A percentile compares a stretch with the other conserved stretches of the same genome.
phyloP scores from a whole-genome alignment of 2,888 invertebrate species.

The Leptopilina syphax region DNA sequence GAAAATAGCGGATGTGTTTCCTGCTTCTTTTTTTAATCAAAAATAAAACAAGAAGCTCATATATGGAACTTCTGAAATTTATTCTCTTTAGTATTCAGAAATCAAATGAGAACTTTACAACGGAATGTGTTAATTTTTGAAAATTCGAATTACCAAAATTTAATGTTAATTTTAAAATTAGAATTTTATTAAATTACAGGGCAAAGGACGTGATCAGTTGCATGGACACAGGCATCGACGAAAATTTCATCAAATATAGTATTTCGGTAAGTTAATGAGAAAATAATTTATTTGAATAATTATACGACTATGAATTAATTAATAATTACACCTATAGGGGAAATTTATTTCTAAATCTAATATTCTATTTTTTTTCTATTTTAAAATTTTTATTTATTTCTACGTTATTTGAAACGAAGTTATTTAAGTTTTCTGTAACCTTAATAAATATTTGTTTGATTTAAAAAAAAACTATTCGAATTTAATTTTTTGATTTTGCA shows the following conservation, averaged over 20 bases:
- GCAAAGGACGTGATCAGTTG: conserved; percentile 36
- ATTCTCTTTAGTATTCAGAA: background rate
- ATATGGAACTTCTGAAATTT: background rate
- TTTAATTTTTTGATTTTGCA: too few relatives aligned
- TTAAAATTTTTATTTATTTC: background rate
- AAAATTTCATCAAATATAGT: conserved; percentile 22
- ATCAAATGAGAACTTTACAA: background rate
- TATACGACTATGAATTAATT: too few relatives aligned
- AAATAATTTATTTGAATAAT: too few relatives aligned
- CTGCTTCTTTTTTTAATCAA: conserved; percentile 18
- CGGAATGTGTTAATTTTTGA: conserved; percentile 1
- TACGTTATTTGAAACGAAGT: too few relatives aligned
- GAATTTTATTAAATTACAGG: conserved; percentile 3
- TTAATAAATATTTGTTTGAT: too few relatives aligned
- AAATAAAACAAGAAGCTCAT: conserved; percentile 7
- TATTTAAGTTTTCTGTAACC: too few relatives aligned
- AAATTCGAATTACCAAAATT: too few relatives aligned
- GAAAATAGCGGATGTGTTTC: conserved; percentile 22
- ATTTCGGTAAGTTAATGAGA: background rate
- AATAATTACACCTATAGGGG: too few relatives aligned
- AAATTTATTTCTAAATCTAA: too few relatives aligned
- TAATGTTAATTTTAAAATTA: too few relatives aligned
- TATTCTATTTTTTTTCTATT: too few relatives aligned
- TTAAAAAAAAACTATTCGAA: too few relatives aligned
- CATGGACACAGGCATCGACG: conserved; percentile 11